phyloP scores from a whole-genome alignment of 1,140 invertebrate species.

The Panagrolaimus sp. region DNA sequence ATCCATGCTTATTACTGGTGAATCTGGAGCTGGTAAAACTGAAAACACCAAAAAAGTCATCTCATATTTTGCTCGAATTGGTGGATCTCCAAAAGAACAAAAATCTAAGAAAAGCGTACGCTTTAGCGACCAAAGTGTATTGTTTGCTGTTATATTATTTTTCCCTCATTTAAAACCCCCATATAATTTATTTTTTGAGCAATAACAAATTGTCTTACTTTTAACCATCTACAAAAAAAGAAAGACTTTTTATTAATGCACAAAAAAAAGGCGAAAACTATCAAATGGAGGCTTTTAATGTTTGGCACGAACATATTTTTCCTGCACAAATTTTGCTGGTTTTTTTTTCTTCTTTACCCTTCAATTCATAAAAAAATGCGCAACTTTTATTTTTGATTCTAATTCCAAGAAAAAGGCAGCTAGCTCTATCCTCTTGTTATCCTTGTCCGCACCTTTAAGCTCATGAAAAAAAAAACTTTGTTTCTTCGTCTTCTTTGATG shows the following conservation, averaged over 20 bases:
- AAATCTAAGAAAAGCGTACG: slow-evolving; percentile 25
- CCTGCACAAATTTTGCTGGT: not conserved
- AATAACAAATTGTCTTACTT: too few relatives aligned
- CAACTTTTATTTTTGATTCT: not conserved
- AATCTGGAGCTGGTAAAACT: slow-evolving; percentile 67
- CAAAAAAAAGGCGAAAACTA: too few relatives aligned
- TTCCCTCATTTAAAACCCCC: too few relatives aligned
- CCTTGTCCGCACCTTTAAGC: too few relatives aligned
- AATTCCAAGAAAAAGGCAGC: slow-evolving; percentile 1
- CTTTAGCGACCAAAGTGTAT: slow-evolving; percentile 14
- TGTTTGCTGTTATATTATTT: not conserved
- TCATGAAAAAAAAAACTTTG: too few relatives aligned
- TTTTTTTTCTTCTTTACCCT: not conserved
- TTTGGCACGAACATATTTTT: too few relatives aligned
- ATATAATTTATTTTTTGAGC: too few relatives aligned
- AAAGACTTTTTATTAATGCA: too few relatives aligned
- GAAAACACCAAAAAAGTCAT: slow-evolving; percentile 70
- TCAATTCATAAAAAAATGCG: not conserved
- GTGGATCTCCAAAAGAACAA: slow-evolving; percentile 52
- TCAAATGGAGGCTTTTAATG: too few relatives aligned
- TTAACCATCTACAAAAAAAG: too few relatives aligned
- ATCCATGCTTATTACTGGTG: slow-evolving; percentile 91
- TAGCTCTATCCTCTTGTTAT: too few relatives aligned
- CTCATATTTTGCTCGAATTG: slow-evolving; percentile 66
- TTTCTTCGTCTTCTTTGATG: too few relatives aligned